Evolutionary conservation across 2,888 invertebrate genomes (phyloP).

Genomic region (Aproaerema taeniolella): DNA sequence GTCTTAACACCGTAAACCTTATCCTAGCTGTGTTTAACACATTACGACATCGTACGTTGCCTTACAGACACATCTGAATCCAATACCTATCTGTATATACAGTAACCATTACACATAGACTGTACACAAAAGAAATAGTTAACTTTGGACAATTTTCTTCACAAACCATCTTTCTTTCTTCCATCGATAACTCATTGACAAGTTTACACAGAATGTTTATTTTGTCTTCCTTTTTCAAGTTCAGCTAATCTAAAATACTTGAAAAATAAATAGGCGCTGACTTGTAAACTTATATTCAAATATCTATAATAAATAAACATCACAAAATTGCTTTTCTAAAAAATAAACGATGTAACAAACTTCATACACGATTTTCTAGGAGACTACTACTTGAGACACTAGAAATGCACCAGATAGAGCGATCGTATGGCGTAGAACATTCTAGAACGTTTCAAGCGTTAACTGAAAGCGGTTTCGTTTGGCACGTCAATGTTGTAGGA

Average conservation of each 20-base stretch:
- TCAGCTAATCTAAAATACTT: too few relatives aligned
- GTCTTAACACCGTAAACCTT: conserved; percentile 15
- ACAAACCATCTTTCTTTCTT: not conserved
- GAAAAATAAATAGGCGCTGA: too few relatives aligned
- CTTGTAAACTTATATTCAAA: too few relatives aligned
- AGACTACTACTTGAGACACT: too few relatives aligned
- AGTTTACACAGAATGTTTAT: not conserved
- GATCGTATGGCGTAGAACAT: too few relatives aligned
- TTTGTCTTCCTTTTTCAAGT: too few relatives aligned
- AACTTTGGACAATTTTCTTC: conserved; percentile 2
- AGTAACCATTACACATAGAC: conserved; percentile 9
- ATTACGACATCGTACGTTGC: conserved; percentile 30
- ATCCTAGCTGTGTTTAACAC: conserved; percentile 39
- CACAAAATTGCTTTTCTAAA: too few relatives aligned
- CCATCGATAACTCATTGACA: not conserved
- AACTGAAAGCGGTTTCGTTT: conserved; percentile 62
- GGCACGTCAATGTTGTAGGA: conserved; percentile 42
- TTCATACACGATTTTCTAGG: too few relatives aligned
- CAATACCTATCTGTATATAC: conserved; percentile 6
- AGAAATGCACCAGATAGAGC: too few relatives aligned
- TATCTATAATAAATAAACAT: too few relatives aligned
- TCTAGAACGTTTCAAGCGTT: too few relatives aligned
- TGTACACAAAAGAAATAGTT: conserved; percentile 6
- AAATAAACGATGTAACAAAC: too few relatives aligned
- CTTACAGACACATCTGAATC: conserved; percentile 17